Percentiles rank a stretch among this genome's conserved stretches.
Conservation (phyloP, 1,140 invertebrate genomes). For the Lethocerus indicus region DNA sequence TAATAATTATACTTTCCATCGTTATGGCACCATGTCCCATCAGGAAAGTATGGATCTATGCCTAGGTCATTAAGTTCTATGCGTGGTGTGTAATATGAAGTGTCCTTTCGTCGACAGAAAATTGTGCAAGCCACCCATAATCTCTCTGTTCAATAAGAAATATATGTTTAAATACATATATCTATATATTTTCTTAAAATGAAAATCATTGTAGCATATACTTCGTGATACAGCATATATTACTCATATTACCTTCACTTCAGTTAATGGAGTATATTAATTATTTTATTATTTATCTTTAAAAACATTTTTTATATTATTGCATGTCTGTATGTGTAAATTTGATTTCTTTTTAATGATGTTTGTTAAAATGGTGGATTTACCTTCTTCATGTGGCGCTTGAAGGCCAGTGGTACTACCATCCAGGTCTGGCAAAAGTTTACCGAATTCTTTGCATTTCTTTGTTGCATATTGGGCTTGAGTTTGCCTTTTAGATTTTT, state of each 20-base stretch:
- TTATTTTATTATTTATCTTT: no score
- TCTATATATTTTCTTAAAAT: no score
- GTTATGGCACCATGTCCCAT: slow-evolving; percentile 62
- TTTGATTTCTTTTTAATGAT: no score
- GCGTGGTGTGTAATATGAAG: slow-evolving; percentile 46
- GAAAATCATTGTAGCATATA: no score
- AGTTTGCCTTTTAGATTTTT: slow-evolving; percentile 32
- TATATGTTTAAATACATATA: no score
- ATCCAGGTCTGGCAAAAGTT: slow-evolving; percentile 37
- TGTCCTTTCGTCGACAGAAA: slow-evolving; percentile 44
- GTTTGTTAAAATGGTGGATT: neutral
- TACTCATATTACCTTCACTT: no score
- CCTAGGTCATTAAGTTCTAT: slow-evolving; percentile 53
- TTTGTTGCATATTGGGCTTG: slow-evolving; percentile 36
- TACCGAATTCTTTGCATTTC: slow-evolving; percentile 41
- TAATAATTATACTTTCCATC: slow-evolving; percentile 43
- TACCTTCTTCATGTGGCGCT: slow-evolving; percentile 46
- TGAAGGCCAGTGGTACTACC: slow-evolving; percentile 41
- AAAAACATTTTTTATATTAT: no score
- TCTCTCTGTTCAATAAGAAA: slow-evolving; percentile 26
- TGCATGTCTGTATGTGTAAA: no score
- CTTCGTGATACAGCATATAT: no score
- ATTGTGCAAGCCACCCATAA: slow-evolving; percentile 61
- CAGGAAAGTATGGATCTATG: slow-evolving; percentile 56
- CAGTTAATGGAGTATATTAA: no score